Base-by-base conservation (phyloP, 2,888 invertebrate species). In the Heliconius erato region DNA sequence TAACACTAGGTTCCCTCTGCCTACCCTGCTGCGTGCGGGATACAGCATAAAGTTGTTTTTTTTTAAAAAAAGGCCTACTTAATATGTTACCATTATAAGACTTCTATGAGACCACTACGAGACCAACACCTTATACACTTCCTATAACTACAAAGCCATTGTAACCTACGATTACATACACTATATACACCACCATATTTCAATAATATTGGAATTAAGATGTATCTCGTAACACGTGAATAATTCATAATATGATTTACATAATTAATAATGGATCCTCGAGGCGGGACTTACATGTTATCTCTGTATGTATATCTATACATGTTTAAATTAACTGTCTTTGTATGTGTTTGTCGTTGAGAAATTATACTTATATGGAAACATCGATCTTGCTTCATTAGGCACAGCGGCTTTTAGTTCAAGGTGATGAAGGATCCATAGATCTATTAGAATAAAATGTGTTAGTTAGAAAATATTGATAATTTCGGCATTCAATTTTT, bases 261-360 rank as follows among this genome's bases (percentile, higher is more conserved):
- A 86, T 86, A 86, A 85, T 86, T 86, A 85, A 86, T 86, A 84
- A 84, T 82, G 82, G 79, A 84, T 84, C 80, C 82, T 80, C 82
- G 83, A 83, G 82, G 83, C 83, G 84, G 81, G 84, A 84, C 84
- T 81, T 79, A 83, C 69, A 63, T 26, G 76, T 44, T 82, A 77
- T 82, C 81, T 78, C 68, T 59, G 77, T 72, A 78, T 44, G 19
- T 26, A 32, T 59, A 79, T 82, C 77, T 67, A 79, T 83, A 69
- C 7, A 54, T n/a, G 19, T 26, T 71, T 32, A 81, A 83, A 85
- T 83, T 82, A 85, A 83, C 79, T 54, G 78, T 71, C 71, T 80
- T 77, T 82, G 77, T 81, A 49, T n/a, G 44, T 49, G 77, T 68
- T 49, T 79, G 82, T 83, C 84, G 67, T 79, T 85, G 83, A 85